Evolutionary conservation across 1,140 invertebrate genomes (phyloP).

Genomic region (Lineus longissimus): DNA sequence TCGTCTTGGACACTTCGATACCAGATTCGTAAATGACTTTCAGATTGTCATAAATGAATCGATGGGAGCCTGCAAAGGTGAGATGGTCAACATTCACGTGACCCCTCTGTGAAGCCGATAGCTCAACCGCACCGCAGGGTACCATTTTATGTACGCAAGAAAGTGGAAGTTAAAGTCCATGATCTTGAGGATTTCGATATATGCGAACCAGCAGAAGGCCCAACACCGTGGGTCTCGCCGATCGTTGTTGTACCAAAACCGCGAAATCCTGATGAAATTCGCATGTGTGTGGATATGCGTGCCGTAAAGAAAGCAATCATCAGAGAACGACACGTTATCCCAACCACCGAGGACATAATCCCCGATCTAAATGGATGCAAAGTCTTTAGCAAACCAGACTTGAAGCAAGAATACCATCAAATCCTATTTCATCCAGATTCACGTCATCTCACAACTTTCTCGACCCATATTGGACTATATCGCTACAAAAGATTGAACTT

Average conservation of each 20-base stretch:
- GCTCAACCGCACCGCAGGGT: constrained; percentile 18
- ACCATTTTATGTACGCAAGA: constrained; percentile 22
- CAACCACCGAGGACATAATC: constrained; percentile 33
- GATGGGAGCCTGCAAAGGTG: too few relatives aligned
- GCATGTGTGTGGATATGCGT: constrained; percentile 35
- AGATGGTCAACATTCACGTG: constrained; percentile 24
- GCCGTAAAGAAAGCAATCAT: constrained; percentile 26
- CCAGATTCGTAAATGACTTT: constrained; percentile 1
- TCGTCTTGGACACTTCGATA: constrained; percentile 8
- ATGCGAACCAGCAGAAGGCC: constrained; percentile 26
- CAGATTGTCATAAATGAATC: constrained; percentile 16
- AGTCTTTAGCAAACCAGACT: constrained; percentile 22
- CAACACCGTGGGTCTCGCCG: constrained; percentile 31
- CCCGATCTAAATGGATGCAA: too few relatives aligned
- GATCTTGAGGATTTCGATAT: constrained; percentile 26
- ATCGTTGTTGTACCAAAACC: too few relatives aligned
- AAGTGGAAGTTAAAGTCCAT: constrained; percentile 22
- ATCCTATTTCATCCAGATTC: too few relatives aligned
- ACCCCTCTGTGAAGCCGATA: constrained; percentile 16
- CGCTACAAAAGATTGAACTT: constrained; percentile 2
- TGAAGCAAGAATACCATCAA: constrained; percentile 24
- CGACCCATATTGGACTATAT: not conserved
- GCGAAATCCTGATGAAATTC: constrained; percentile 20
- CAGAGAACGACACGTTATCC: constrained; percentile 5
- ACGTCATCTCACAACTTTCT: too few relatives aligned